phyloP scores from a whole-genome alignment of 1,140 invertebrate species.

The Scaptomyza graminum region DNA sequence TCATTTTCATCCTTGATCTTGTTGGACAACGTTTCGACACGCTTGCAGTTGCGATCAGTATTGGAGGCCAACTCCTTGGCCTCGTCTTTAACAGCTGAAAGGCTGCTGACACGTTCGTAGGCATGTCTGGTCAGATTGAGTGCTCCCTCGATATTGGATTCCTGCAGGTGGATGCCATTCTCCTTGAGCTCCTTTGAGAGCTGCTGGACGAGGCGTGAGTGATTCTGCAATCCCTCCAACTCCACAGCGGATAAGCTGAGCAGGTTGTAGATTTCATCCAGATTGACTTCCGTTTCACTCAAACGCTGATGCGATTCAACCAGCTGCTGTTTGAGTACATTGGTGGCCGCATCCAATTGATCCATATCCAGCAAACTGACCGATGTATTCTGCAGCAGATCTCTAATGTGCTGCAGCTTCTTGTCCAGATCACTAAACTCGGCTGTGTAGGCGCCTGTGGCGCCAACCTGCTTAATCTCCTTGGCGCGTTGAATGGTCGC shows the following conservation, averaged over 20 bases:
- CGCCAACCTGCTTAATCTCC: slow-evolving; percentile 95
- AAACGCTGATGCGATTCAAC: slow-evolving; percentile 84
- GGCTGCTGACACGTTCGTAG: slow-evolving; percentile 86
- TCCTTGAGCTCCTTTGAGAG: slow-evolving; percentile 90
- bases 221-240: slow-evolving; percentile 89
- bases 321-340: slow-evolving; percentile 82
- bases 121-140: slow-evolving; percentile 93
- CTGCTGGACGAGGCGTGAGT: slow-evolving; percentile 89
- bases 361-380: slow-evolving; percentile 90
- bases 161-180: slow-evolving; percentile 95
- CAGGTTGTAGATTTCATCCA: slow-evolving; percentile 90
- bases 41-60: slow-evolving; percentile 92
- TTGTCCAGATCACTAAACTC: slow-evolving; percentile 96
- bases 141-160: slow-evolving; percentile 97
- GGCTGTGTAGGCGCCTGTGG: slow-evolving; percentile 96
- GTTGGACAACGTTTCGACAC: slow-evolving; percentile 91
- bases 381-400: slow-evolving; percentile 88
- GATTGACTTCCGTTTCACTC: slow-evolving; percentile 85
- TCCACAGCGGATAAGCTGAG: slow-evolving; percentile 91
- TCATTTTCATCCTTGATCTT: slow-evolving; percentile 89
- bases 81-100: slow-evolving; percentile 86
- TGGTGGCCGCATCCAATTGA: slow-evolving; percentile 84
- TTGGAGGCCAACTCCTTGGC: slow-evolving; percentile 88
- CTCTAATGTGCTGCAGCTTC: slow-evolving; percentile 91
- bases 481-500: slow-evolving; percentile 92